Evolutionary conservation across 2,113 vertebrate genomes (phyloP).

Genomic region (Uropsilus gracilis): DNA sequence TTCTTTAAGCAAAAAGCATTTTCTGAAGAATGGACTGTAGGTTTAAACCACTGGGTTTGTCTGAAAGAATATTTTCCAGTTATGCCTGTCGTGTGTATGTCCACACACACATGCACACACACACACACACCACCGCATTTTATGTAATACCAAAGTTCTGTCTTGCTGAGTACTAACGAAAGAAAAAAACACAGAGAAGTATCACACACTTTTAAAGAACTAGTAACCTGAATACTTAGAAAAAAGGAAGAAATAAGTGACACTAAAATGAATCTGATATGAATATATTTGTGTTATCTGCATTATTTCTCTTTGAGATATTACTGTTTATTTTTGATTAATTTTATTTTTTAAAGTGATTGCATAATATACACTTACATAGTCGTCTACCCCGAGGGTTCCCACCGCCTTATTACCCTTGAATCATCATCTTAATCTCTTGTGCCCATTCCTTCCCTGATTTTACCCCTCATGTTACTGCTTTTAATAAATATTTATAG

Average conservation of each 20-base stretch:
- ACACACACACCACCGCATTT: background rate
- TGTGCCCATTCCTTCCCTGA: too few relatives aligned
- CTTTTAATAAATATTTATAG: background rate
- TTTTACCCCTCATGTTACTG: too few relatives aligned
- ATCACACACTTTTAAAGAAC: constrained; percentile 50
- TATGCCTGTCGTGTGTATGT: background rate
- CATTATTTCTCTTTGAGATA: background rate
- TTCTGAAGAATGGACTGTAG: background rate
- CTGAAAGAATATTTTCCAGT: background rate
- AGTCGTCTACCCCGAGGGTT: too few relatives aligned
- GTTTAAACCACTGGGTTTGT: background rate
- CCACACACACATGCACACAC: fast-evolving
- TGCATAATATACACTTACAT: too few relatives aligned
- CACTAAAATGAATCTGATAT: background rate
- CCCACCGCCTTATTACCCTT: too few relatives aligned
- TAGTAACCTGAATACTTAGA: background rate
- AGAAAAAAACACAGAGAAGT: background rate
- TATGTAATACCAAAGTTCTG: background rate
- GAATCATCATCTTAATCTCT: too few relatives aligned
- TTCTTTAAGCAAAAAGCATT: background rate
- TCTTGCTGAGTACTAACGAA: background rate
- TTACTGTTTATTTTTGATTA: too few relatives aligned
- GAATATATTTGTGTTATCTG: background rate
- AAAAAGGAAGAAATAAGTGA: background rate
- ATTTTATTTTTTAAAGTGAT: too few relatives aligned